Evolutionary conservation across 2,113 vertebrate species (phyloP).

Genomic region (Callochromis pleurospilus): DNA sequence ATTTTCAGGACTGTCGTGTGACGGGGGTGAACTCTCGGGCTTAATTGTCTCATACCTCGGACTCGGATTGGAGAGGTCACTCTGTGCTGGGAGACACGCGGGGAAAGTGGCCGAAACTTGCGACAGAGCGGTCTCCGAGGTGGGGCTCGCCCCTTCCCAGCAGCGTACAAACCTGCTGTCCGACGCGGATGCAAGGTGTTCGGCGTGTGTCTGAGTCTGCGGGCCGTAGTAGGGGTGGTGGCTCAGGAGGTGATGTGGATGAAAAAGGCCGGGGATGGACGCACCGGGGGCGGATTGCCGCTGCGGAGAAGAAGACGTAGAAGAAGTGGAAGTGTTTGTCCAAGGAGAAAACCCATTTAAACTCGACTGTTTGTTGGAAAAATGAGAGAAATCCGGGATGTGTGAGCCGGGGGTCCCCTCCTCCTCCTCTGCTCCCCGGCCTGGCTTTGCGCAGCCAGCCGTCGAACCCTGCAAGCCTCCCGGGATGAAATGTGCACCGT

Average conservation of each 20-base stretch:
- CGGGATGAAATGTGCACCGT: conserved; percentile 63
- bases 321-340: conserved; percentile 36
- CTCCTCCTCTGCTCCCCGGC: conserved; percentile 46
- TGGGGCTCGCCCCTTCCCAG: conserved; percentile 53
- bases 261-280: conserved; percentile 53
- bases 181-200: conserved; percentile 41
- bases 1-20: conserved; percentile 29
- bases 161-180: conserved; percentile 62
- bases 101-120: conserved; percentile 12
- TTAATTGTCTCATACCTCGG: conserved; percentile 47
- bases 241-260: conserved; percentile 51
- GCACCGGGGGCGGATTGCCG: conserved; percentile 39
- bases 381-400: conserved; percentile 62
- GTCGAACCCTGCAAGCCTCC: conserved; percentile 61
- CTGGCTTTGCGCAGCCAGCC: conserved; percentile 51
- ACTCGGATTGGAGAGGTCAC: conserved; percentile 35
- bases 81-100: conserved; percentile 32
- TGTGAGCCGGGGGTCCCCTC: conserved; percentile 47
- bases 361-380: conserved; percentile 50
- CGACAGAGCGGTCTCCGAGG: conserved; percentile 20
- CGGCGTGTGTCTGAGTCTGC: conserved; percentile 41
- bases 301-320: conserved; percentile 42
- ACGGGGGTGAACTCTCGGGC: conserved; percentile 38
- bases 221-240: conserved; percentile 57
- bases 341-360: conserved; percentile 59